phyloP scores from a whole-genome alignment of 92 coral and sea anemone species.

The Galaxea fascicularis region DNA sequence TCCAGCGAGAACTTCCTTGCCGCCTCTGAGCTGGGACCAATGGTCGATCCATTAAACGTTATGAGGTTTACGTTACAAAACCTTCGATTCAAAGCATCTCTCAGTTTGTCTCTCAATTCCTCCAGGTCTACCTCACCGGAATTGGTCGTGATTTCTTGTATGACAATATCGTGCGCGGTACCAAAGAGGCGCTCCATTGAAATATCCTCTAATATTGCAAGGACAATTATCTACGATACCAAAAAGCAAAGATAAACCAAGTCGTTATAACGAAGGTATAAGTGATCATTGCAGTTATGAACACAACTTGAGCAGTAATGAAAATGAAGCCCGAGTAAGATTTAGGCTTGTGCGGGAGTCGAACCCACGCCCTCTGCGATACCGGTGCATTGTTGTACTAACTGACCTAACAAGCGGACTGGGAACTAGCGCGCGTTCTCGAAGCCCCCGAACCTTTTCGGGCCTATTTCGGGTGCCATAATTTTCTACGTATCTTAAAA shows the following conservation, averaged over 20 bases:
- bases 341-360: too few relatives aligned
- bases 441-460: too few relatives aligned
- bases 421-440: too few relatives aligned
- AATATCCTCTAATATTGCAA: background rate
- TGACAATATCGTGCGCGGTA: conserved; percentile 36
- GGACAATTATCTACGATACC: conserved; percentile 11
- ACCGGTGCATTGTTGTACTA: too few relatives aligned
- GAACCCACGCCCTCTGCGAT: too few relatives aligned
- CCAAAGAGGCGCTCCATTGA: conserved; percentile 40
- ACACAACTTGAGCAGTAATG: too few relatives aligned
- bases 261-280: too few relatives aligned
- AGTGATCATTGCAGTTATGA: too few relatives aligned
- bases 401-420: too few relatives aligned
- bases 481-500: too few relatives aligned
- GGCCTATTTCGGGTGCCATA: too few relatives aligned
- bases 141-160: background rate
- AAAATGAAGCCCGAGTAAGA: too few relatives aligned
- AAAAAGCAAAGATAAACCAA: background rate
- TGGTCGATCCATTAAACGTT: background rate
- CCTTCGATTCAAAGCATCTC: conserved; percentile 16
- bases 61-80: conserved; percentile 17
- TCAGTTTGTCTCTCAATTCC: background rate
- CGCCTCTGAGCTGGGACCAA: background rate
- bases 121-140: conserved; percentile 20
- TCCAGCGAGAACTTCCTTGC: conserved; percentile 38